Evolutionary conservation across 1,140 invertebrate genomes (phyloP), one percentile per base, ranked within the genome.

Genomic region (Drosophila parabipectinata): DNA sequence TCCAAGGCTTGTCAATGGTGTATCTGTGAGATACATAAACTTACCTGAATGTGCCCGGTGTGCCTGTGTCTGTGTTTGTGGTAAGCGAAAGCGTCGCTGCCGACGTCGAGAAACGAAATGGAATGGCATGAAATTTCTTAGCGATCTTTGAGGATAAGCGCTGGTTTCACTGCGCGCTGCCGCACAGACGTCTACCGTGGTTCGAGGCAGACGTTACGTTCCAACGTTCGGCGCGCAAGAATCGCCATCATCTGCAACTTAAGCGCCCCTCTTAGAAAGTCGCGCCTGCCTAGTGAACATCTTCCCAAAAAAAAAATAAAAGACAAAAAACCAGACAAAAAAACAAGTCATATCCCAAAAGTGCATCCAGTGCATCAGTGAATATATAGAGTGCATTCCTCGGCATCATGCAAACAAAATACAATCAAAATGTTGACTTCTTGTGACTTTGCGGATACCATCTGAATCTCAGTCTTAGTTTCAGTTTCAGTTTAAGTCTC

Each of bases 81-180:
- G 77, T 59, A 88, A 87, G 83, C 83, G 83, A 87, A 87, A 87
- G 83, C 83, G 78, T 77, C 78, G 77, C 74, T 44, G 15, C 48
- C 56, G 66, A 63, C 18, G 48, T 37, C 34, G 72, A 66, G 83
- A 78, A 87, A 88, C 83, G 81, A 88, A 88, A 88, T 79, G 83
- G 83, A 88, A 83, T 88, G 83, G 79, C 72, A 88, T 89, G 79
- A 88, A 88, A 88, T 88, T 88, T 88, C 83, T 88, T 88, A 89
- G 83, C 84, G 79, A 88, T 85, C 81, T 87, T 78, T 79, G 69
- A 87, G 85, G 85, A 90, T 90, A 90, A 90, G 85, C 85, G 85
- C 68, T 79, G 78, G 80, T 85, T 85, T 82, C 87, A 85, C 80
- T 82, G 75, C 78, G 72, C 81, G 79, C 84, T 88, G 88, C 88